Evolutionary conservation across 2,113 vertebrate genomes (phyloP), one percentile per base, ranked within the genome.

Genomic region (Glaucomys volans): DNA sequence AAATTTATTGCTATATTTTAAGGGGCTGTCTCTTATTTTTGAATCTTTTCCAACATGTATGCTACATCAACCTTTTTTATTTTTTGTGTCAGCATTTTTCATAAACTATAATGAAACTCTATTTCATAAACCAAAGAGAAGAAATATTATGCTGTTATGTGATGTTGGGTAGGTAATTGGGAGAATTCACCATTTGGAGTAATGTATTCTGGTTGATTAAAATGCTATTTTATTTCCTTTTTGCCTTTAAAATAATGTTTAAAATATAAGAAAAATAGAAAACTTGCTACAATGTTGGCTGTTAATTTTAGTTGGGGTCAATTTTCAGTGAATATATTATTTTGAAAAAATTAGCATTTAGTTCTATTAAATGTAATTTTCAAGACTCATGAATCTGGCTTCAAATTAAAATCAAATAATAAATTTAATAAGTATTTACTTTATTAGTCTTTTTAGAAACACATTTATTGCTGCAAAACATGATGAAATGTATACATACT

Each of bases 1-100:
- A 88, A 77, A 96, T 74, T 90, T 91, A 94, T 40, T 57, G n/a
- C 57, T 83, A 16, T 83, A 40, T 87, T 94, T 92, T 80, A 40
- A 96, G 28, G 42, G 28, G 6, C 12, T 87, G 4, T 71, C 44
- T 90, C 44, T 90, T 90, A 74, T 18, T 62, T 88, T 95, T 86
- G 9, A 96, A 75, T 79, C 11, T 91, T 96, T 94, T 94, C 54
- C 42, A 85, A 83, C 18, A 28, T 83, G 88, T 94, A 92, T 85
- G 84, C 62, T 88, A 85, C 52, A 92, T 71, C n/a, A 64, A 44
- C 2, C 6, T 71, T 86, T 88, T 92, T 20, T n/a, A 69, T 74
- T 89, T 90, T 94, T 54, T 93, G 42, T 83, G 24, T 91, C 54
- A 79, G 24, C 30, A 30, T 28, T 77, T 96, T 91, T 82, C 20